phyloP scores from a whole-genome alignment of 2,888 invertebrate species.

The Drosophila colorata region DNA sequence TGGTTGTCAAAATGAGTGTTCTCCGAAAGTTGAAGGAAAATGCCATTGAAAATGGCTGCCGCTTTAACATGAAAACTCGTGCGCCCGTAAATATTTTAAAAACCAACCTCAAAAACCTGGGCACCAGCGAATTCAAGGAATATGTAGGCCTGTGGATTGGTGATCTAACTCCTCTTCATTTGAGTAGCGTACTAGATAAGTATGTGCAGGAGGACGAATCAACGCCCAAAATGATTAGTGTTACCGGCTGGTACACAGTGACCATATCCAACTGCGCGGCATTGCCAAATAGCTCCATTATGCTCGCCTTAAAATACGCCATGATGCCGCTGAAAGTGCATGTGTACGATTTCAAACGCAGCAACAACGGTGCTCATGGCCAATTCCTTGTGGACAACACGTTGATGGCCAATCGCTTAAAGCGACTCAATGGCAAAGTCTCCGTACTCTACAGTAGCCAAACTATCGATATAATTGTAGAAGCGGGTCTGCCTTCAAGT shows the following conservation, averaged over 20 bases:
- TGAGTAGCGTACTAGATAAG: background rate
- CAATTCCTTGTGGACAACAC: background rate
- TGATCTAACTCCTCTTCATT: background rate
- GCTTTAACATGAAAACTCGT: background rate
- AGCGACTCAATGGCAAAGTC: background rate
- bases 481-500: background rate
- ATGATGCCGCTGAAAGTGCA: background rate
- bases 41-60: background rate
- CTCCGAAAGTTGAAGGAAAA: background rate
- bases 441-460: background rate
- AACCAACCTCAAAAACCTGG: background rate
- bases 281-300: conserved; percentile 3
- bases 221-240: background rate
- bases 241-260: conserved; percentile 1
- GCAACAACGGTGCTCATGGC: background rate
- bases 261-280: background rate
- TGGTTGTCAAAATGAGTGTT: background rate
- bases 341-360: background rate
- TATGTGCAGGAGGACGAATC: background rate
- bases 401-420: conserved; percentile 3
- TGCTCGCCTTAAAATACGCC: background rate
- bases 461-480: conserved; percentile 3
- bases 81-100: background rate
- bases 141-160: background rate
- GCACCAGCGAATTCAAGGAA: background rate